Conservation (phyloP, 2,888 invertebrate species). For the Malthinus flaveolus region DNA sequence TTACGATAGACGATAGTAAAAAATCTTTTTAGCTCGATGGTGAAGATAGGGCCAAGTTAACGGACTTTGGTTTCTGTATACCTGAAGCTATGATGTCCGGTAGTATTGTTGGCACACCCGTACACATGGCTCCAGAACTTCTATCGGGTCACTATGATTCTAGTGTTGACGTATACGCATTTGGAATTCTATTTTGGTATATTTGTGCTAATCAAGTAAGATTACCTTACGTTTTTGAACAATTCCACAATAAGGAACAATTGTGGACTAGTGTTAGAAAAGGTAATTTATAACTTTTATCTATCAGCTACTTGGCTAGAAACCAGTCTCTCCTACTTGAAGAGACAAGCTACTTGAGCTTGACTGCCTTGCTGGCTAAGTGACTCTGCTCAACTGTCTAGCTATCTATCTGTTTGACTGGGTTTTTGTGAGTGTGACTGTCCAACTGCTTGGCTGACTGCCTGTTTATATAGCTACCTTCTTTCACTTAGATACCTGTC, state of each 20-base stretch:
- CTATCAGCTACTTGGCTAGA: too few species aligned
- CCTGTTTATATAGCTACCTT: too few species aligned
- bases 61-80: constrained; percentile 89
- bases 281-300: constrained; percentile 61
- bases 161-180: constrained; percentile 87
- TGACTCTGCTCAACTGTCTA: too few species aligned
- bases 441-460: too few species aligned
- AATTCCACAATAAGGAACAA: constrained; percentile 83
- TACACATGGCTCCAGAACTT: constrained; percentile 91
- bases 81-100: constrained; percentile 90
- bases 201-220: constrained; percentile 81
- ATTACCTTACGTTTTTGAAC: constrained; percentile 78
- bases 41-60: constrained; percentile 74
- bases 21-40: constrained; percentile 62
- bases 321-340: too few species aligned
- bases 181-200: constrained; percentile 90
- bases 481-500: too few species aligned
- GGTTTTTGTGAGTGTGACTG: too few species aligned
- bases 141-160: constrained; percentile 79
- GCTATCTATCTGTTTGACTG: too few species aligned
- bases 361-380: too few species aligned
- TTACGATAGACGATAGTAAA: background rate
- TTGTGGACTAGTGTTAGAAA: constrained; percentile 81
- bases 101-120: constrained; percentile 85
- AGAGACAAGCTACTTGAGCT: too few species aligned